Conservation (phyloP, 2,797 vertebrate genomes). For the Myoxocephalus aenaeus region DNA sequence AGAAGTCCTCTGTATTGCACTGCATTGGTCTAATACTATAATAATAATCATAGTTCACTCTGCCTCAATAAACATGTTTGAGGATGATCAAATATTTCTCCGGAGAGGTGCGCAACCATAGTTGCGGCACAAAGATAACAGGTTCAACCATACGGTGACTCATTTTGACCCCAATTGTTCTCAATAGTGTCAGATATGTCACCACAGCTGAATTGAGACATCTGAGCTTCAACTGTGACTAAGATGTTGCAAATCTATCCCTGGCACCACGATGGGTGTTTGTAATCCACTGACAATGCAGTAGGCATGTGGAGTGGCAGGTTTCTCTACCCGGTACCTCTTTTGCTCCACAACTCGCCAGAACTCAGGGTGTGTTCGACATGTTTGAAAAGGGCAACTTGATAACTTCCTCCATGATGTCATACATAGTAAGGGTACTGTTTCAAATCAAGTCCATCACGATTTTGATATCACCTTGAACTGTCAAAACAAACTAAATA, state of each 20-base stretch:
- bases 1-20: background rate
- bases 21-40: background rate
- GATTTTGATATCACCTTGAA: constrained; percentile 35
- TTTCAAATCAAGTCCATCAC: background rate
- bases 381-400: background rate
- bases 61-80: background rate
- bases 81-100: background rate
- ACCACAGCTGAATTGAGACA: background rate
- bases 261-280: background rate
- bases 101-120: background rate
- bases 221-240: constrained; percentile 3
- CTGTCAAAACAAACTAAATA: constrained; percentile 34
- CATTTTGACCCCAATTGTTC: background rate
- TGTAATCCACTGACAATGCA: constrained; percentile 8
- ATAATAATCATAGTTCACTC: background rate
- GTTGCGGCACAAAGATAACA: background rate
- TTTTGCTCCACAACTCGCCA: background rate
- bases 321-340: constrained; percentile 48
- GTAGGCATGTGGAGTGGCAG: constrained; percentile 64
- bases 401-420: background rate
- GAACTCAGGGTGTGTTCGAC: constrained; percentile 36
- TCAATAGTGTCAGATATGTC: constrained; percentile 4
- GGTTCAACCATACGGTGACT: constrained; percentile 18
- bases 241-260: constrained; percentile 16
- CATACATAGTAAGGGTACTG: background rate